Base-by-base conservation (phyloP, 2,888 invertebrate genomes). In the Dioctria rufipes region DNA sequence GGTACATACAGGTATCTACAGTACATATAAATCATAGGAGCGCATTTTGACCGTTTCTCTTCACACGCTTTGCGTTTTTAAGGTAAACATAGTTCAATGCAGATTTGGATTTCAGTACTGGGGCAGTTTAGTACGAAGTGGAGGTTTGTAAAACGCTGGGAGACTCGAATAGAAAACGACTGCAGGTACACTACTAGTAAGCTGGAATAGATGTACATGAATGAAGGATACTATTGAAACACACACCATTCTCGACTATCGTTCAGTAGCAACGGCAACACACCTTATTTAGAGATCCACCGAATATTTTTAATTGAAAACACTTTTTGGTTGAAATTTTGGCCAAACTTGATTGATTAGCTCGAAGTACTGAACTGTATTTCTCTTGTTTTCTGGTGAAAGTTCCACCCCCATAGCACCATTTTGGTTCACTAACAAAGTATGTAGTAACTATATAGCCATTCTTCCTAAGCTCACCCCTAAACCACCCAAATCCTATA, bases 301-400 rank as follows among this genome's bases (percentile, higher is more conserved):
- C 2, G 49, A 46, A 69, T 49, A 69, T 49, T 69, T 25, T 69
- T 69, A 71, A 71, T 71, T 71, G 71, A 71, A 71, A 71, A 71
- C 71, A 71, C 25, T 25, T 25, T 25, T 25, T 0, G 25, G 25
- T 25, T 25, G 25, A 25, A 25, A 71, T 71, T 51, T 51, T 39
- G 71, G 46, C 37, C 49, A 71, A 71, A 54, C 54, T 71, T 71
- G 43, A 25, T 25, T 25, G 25, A 51, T 71, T 71, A 71, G 71
- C 54, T 37, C n/a, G n/a, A n/a, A n/a, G n/a, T n/a, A n/a, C n/a
- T n/a, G n/a, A n/a, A n/a, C n/a, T n/a, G n/a, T n/a, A n/a, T n/a
- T n/a, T n/a, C n/a, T n/a, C n/a, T n/a, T n/a, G n/a, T n/a, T n/a
- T n/a, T n/a, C n/a, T n/a, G n/a, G n/a, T n/a, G n/a, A n/a, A n/a